phyloP scores from a whole-genome alignment of 2,113 vertebrate species.

The Podarcis raffonei region DNA sequence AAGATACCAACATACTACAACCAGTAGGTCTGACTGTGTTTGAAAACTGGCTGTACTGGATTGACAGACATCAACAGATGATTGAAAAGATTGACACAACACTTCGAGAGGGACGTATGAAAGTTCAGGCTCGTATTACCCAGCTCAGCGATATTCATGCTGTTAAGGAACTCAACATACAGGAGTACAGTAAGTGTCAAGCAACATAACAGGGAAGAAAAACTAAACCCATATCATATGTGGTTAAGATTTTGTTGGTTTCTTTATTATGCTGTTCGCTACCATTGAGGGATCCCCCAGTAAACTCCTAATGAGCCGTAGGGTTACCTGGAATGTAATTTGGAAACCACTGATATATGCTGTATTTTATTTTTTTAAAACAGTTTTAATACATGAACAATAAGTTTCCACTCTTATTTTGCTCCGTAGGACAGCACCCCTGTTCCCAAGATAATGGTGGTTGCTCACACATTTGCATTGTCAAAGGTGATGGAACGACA shows the following conservation, averaged over 20 bases:
- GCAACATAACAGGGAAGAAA: rapidly evolving
- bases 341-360: no score
- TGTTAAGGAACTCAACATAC: conserved; percentile 89
- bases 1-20: conserved; percentile 96
- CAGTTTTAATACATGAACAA: not conserved
- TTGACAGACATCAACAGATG: conserved; percentile 98
- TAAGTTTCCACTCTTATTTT: not conserved
- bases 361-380: not conserved
- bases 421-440: conserved; percentile 87
- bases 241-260: not conserved
- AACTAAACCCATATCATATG: not conserved
- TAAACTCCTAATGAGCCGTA: not conserved
- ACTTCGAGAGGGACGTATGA: conserved; percentile 90
- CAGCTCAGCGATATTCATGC: conserved; percentile 96
- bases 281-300: not conserved
- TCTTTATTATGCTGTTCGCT: not conserved
- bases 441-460: conserved; percentile 95
- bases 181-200: conserved; percentile 90
- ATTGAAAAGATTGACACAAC: conserved; percentile 96
- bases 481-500: conserved; percentile 94
- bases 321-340: not conserved
- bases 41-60: conserved; percentile 96
- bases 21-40: conserved; percentile 95
- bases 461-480: conserved; percentile 96
- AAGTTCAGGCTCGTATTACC: conserved; percentile 94